Base-by-base conservation (phyloP, 2,797 vertebrate species). In the Dendrocincla tyrannina region DNA sequence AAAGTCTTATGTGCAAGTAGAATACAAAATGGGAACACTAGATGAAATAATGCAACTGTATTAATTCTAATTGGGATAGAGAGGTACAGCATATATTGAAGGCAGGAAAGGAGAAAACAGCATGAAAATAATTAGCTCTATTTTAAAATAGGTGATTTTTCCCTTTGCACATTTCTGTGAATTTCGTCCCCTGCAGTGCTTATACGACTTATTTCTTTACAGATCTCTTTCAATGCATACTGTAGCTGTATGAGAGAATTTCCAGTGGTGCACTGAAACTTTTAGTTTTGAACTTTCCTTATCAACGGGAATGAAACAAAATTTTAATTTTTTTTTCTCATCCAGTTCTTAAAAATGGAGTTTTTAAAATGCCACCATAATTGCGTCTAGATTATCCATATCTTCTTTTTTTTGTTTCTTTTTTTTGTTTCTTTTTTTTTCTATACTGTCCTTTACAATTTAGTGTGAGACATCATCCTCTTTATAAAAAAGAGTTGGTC, bases 91-190 rank as follows among this genome's bases (percentile, higher is more conserved):
- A 59, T 35, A 30, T 39, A 37, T 8, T 69, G 22, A 84, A 93
- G 17, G 39, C 1, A 69, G 22, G 14, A 82, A 89, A 89, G 64
- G 11, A 78, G 33, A 79, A 70, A 88, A 56, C 22, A 89, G 67
- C 41, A 35, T 76, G 91, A 72, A 96, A 92, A 92, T 76, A 82
- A 95, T 91, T 74, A 93, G 14, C 19, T 47, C 30, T 39, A 32
- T 80, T 89, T 85, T 60, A 64, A 92, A 94, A 70, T 23, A 89
- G 12, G 14, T 56, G 23, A 25, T 58, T 68, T 79, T 84, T 6
- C 6, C 14, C 22, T 64, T 50, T 74, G 33, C 16, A 85, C 41
- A 58, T 80, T 87, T 89, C 35, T 49, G 2, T 91, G 37, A 63
- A 44, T 85, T 88, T 83, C 17, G 33, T 85, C 44, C 42, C 87